phyloP scores from a whole-genome alignment of 2,888 invertebrate species.

The Cantharis rufa region DNA sequence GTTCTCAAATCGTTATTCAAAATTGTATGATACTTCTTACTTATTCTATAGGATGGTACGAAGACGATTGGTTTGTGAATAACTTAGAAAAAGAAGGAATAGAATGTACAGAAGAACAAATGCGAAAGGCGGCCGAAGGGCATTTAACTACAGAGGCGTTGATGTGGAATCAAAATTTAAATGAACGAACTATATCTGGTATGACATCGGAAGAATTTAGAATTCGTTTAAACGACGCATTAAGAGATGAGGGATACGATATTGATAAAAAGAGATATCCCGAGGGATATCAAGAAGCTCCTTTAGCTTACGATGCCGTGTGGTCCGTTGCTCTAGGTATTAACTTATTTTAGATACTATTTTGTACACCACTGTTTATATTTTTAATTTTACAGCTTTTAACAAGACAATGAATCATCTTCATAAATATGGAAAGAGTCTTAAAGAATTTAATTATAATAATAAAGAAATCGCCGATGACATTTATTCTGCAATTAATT shows the following conservation, averaged over 20 bases:
- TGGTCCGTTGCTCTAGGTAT: constrained; percentile 96
- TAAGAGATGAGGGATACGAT: constrained; percentile 81
- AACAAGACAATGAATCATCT: constrained; percentile 95
- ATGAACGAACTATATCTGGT: constrained; percentile 91
- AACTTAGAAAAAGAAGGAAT: constrained; percentile 85
- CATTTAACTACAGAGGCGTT: constrained; percentile 98
- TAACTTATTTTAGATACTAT: constrained; percentile 22
- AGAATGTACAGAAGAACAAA: constrained; percentile 90
- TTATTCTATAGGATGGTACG: constrained; percentile 82
- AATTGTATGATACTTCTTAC: not conserved
- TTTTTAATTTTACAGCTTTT: constrained; percentile 70
- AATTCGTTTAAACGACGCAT: constrained; percentile 77
- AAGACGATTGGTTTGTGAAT: constrained; percentile 97
- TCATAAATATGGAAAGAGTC: constrained; percentile 74
- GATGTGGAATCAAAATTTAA: constrained; percentile 95
- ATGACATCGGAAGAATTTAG: constrained; percentile 95
- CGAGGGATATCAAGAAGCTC: constrained; percentile 97
- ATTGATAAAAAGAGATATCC: constrained; percentile 86
- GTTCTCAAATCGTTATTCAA: not conserved
- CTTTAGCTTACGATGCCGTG: constrained; percentile 97
- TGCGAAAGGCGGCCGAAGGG: constrained; percentile 93
- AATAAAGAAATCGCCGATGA: constrained; percentile 93
- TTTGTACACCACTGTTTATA: constrained; percentile 5
- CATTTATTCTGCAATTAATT: constrained; percentile 96
- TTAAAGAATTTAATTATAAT: constrained; percentile 96